A percentile compares a stretch with the other conserved stretches of the same genome.
Conservation (phyloP, 2,888 invertebrate genomes). For the Cryptocheilus praepositus region DNA sequence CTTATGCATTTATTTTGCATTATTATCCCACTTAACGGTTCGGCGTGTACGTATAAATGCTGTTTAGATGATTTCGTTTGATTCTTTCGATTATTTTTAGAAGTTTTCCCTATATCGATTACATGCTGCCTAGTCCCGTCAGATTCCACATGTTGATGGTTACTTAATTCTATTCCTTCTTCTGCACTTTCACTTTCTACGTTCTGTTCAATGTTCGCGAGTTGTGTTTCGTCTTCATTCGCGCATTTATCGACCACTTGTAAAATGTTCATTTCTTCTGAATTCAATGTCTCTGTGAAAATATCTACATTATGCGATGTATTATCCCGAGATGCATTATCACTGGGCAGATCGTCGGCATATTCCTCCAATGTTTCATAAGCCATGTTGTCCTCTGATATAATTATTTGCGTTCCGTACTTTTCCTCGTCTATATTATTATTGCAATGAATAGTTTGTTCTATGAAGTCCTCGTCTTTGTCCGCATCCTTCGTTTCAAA, state of each 20-base stretch:
- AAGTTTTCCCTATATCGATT: too few species aligned
- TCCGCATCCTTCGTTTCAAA: background rate
- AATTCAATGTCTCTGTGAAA: slow-evolving; percentile 12
- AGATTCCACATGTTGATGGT: slow-evolving; percentile 20
- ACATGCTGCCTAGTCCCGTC: slow-evolving; percentile 17
- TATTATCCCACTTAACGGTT: slow-evolving; percentile 40
- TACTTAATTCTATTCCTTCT: slow-evolving; percentile 21
- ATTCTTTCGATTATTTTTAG: slow-evolving; percentile 11
- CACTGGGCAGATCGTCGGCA: too few species aligned
- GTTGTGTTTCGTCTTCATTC: slow-evolving; percentile 8
- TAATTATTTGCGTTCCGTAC: background rate
- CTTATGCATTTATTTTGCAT: slow-evolving; percentile 47
- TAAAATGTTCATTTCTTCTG: slow-evolving; percentile 21
- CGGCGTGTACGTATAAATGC: slow-evolving; percentile 35
- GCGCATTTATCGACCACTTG: slow-evolving; percentile 20
- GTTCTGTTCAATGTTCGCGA: slow-evolving; percentile 14
- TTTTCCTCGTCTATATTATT: slow-evolving; percentile 4
- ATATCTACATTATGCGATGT: background rate
- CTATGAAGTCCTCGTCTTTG: background rate
- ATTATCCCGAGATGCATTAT: background rate
- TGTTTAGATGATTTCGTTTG: slow-evolving; percentile 29
- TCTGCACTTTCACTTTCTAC: slow-evolving; percentile 17
- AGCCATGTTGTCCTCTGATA: background rate
- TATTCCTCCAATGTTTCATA: background rate
- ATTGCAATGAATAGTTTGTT: background rate